These are phyloP conservation scores for Cotesia glomerata DNA, from an alignment of 1,140 invertebrate genomes.

Conservation along the genomic window DNA sequence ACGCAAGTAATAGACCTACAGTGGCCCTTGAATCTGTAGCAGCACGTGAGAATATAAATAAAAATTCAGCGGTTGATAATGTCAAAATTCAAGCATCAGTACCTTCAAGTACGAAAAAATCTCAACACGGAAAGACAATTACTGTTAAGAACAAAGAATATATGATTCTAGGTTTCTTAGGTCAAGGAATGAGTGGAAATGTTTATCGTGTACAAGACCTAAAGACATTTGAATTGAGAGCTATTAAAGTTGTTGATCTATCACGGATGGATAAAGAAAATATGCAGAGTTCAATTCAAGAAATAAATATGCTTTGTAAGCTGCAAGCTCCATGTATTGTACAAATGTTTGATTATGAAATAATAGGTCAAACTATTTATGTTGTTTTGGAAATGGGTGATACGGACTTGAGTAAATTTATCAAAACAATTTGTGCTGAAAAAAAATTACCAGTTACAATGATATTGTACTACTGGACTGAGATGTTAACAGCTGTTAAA, in stretches of 20 bases:
- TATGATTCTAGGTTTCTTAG: constrained; percentile 57
- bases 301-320: constrained; percentile 84
- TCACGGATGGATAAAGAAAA: constrained; percentile 70
- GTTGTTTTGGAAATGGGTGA: constrained; percentile 94
- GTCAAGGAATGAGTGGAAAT: constrained; percentile 69
- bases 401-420: constrained; percentile 80
- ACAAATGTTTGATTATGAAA: constrained; percentile 79
- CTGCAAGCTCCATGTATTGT: constrained; percentile 88
- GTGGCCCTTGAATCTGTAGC: neutral
- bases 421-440: constrained; percentile 69
- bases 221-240: constrained; percentile 62
- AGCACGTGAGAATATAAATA: neutral
- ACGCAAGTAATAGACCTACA: neutral
- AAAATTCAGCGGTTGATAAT: neutral
- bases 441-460: constrained; percentile 71
- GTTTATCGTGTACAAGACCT: constrained; percentile 63
- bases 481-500: constrained; percentile 91
- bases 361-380: constrained; percentile 71
- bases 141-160: constrained; percentile 53
- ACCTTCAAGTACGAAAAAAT: constrained; percentile 24
- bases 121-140: constrained; percentile 37
- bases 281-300: constrained; percentile 85
- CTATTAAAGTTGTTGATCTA: constrained; percentile 67
- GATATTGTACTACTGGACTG: constrained; percentile 89
- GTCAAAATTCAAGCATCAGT: constrained; percentile 31